These are phyloP conservation scores for Gallinago nigripennis DNA, from an alignment of 2,797 vertebrate species.

Conservation along the genomic window DNA sequence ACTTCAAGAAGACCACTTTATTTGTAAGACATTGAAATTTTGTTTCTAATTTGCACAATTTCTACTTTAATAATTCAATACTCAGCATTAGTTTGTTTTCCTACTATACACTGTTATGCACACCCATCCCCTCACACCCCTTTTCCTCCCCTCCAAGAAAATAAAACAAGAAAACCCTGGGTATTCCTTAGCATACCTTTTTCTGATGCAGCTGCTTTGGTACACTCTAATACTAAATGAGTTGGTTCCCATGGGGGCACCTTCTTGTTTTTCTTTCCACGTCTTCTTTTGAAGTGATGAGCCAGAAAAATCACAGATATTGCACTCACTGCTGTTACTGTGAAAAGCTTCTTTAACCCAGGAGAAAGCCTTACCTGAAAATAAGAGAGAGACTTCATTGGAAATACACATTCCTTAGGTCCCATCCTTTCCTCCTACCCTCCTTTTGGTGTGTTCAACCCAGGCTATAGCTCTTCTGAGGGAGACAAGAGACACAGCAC, in stretches of 20 bases:
- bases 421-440: neutral
- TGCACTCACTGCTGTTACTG: slow-evolving; percentile 85
- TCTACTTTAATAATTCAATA: neutral
- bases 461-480: neutral
- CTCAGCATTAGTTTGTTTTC: neutral
- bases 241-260: slow-evolving; percentile 82
- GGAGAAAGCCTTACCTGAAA: slow-evolving; percentile 87
- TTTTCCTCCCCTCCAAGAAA: neutral
- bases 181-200: slow-evolving; percentile 76
- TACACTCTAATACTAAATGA: slow-evolving; percentile 79
- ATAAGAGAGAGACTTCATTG: neutral
- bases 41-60: neutral
- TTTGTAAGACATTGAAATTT: neutral
- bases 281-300: slow-evolving; percentile 90
- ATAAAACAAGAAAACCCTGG: neutral
- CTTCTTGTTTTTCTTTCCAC: slow-evolving; percentile 85
- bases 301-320: slow-evolving; percentile 91
- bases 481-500: neutral
- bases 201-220: slow-evolving; percentile 74
- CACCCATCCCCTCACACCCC: rapidly evolving
- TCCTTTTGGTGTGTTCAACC: neutral
- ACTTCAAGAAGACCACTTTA: neutral
- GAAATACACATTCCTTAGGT: neutral
- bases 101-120: neutral
- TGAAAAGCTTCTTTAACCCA: slow-evolving; percentile 88